phyloP scores from a whole-genome alignment of 2,797 vertebrate species.

The Syngnathus rostellatus region DNA sequence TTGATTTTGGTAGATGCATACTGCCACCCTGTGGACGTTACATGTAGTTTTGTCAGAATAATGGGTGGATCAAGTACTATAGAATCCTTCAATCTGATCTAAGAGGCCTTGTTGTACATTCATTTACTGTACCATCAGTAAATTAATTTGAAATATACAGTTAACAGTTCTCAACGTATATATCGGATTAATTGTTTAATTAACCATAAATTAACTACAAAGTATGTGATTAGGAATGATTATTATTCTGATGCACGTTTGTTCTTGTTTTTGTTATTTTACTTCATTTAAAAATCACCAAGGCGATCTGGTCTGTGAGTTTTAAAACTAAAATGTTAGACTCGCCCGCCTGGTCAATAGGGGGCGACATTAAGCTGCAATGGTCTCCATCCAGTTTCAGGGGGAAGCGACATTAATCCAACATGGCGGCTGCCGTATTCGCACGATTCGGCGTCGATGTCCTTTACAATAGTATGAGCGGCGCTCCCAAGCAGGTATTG shows the following conservation, averaged over 20 bases:
- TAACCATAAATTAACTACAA: too few relatives aligned
- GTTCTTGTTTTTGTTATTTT: neutral
- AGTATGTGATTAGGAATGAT: too few relatives aligned
- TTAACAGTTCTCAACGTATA: too few relatives aligned
- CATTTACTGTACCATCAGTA: too few relatives aligned
- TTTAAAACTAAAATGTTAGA: neutral
- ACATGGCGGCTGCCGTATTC: constrained; percentile 61
- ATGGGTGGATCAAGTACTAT: neutral
- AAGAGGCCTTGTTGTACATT: too few relatives aligned
- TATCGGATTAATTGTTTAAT: too few relatives aligned
- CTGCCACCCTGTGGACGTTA: neutral
- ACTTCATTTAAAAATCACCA: neutral
- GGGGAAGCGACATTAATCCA: constrained; percentile 16
- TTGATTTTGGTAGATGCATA: neutral
- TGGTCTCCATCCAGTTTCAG: neutral
- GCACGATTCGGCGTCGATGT: constrained; percentile 51
- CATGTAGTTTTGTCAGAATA: neutral
- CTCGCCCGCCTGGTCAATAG: constrained; percentile 28
- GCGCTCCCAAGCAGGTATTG: constrained; percentile 53
- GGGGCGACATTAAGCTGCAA: constrained; percentile 17
- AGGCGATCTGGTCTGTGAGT: too few relatives aligned
- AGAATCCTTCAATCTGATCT: too few relatives aligned
- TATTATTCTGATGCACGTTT: too few relatives aligned
- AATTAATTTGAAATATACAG: too few relatives aligned
- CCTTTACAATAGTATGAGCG: constrained; percentile 34